phyloP scores from a whole-genome alignment of 2,888 invertebrate genomes.

The Sphaerophoria rueppellii region DNA sequence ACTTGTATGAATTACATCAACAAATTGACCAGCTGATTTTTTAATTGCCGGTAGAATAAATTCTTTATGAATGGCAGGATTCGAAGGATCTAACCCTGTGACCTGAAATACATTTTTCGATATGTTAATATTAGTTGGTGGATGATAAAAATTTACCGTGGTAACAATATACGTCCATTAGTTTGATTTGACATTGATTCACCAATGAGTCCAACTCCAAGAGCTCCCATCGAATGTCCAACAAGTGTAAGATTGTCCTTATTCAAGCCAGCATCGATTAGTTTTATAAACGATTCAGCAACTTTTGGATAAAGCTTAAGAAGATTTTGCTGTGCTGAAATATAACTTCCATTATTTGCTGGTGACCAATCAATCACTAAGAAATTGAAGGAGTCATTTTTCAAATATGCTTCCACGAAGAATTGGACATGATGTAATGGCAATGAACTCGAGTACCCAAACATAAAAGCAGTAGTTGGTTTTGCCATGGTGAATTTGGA shows the following conservation, averaged over 20 bases:
- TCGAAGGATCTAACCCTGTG: slow-evolving; percentile 85
- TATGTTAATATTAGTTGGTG: not conserved
- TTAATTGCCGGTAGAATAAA: slow-evolving; percentile 81
- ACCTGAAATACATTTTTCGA: slow-evolving; percentile 79
- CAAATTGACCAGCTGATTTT: slow-evolving; percentile 84
- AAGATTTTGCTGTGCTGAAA: slow-evolving; percentile 2
- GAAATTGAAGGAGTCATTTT: slow-evolving; percentile 3
- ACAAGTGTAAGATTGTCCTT: slow-evolving; percentile 79
- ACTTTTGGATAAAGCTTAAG: slow-evolving; percentile 76
- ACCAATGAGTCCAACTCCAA: slow-evolving; percentile 79
- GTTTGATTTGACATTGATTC: slow-evolving; percentile 71
- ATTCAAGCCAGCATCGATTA: slow-evolving; percentile 79
- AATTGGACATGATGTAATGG: not conserved
- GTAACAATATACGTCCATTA: not conserved
- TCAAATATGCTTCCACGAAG: not conserved
- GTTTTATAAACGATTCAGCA: slow-evolving; percentile 75
- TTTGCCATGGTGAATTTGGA: not conserved
- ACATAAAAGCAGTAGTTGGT: slow-evolving; percentile 1
- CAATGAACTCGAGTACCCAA: not conserved
- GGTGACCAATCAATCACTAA: slow-evolving; percentile 1
- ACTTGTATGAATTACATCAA: slow-evolving; percentile 88
- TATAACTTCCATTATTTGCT: not conserved
- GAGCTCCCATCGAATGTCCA: slow-evolving; percentile 81
- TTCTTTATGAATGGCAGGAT: slow-evolving; percentile 83
- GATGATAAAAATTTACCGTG: not conserved